Evolutionary conservation across 2,797 vertebrate genomes (phyloP), one percentile per base, ranked within the genome.

Genomic region (Pangasius sanitwongsei): DNA sequence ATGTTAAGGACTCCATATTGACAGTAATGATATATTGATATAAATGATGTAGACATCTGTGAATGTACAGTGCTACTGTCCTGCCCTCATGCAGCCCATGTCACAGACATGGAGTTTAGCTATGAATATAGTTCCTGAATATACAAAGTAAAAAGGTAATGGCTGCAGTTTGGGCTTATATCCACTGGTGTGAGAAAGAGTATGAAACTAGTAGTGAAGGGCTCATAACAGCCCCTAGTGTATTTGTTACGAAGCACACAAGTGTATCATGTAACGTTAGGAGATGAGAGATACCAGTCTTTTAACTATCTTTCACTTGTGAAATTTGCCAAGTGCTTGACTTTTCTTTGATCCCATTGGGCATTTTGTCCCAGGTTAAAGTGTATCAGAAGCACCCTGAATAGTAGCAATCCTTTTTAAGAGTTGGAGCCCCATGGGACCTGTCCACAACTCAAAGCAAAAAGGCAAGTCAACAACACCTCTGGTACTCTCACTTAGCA

Each of bases 291-390:
- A 86, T 88, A 87, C 83, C 37, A 77, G 28, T 87, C 59, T 89
- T 90, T 89, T 91, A 53, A 83, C 67, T 86, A 70, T 72, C 31
- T 89, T 70, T 87, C 44, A 91, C 74, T 82, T 83, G 69, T 81
- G 74, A 80, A 87, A 90, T 69, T 53, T 87, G 85, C 57, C 84
- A 86, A 87, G 61, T 65, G 88, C 80, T 87, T 89, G 84, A 89
- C 87, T 88, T 88, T 86, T 83, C 78, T 89, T 89, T 92, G 83
- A 86, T 90, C 63, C 86, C 83, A 90, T 74, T 87, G 93, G 87
- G 81, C 80, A 69, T 89, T 90, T 89, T 93, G 90, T 92, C 69
- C 89, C 44, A 48, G 91, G 86, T 90, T 88, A 87, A 85, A 90
- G 85, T 88, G 87, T 91, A 90, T 92, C 90, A 89, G 83, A 90